These are phyloP conservation scores for Leucopsar rothschildi DNA, from an alignment of 2,113 vertebrate species.

Conservation along the genomic window DNA sequence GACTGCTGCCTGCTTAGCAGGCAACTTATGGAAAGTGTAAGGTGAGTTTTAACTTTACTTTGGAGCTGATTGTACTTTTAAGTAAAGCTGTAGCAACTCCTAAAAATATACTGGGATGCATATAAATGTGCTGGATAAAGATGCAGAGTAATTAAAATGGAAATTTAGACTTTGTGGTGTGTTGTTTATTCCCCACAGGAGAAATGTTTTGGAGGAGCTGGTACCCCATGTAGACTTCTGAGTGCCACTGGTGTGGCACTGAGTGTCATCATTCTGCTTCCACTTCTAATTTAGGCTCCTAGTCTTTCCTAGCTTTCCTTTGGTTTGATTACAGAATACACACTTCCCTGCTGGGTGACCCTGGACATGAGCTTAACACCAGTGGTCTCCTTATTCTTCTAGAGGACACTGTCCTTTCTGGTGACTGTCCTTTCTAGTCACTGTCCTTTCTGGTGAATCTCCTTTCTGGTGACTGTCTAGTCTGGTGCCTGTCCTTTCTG, in stretches of 20 bases:
- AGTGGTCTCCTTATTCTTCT: neutral
- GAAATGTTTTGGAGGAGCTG: neutral
- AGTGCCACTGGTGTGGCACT: neutral
- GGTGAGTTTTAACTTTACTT: neutral
- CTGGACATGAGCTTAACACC: neutral
- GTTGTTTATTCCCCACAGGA: neutral
- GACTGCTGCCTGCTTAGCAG: neutral
- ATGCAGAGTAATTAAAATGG: slow-evolving; percentile 2
- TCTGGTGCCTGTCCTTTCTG: neutral
- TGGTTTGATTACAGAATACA: neutral
- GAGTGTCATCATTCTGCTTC: neutral
- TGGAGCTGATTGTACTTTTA: neutral
- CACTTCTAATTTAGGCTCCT: neutral
- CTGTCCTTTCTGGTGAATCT: neutral
- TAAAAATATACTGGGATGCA: neutral
- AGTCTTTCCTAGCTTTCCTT: neutral
- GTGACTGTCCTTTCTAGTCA: neutral
- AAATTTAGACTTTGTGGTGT: neutral
- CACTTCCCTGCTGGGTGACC: neutral
- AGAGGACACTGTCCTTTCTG: neutral
- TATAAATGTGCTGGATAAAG: neutral
- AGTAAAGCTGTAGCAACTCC: neutral
- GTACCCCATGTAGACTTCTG: neutral
- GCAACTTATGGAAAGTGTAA: neutral
- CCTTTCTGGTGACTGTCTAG: neutral